Conservation (phyloP, 2,888 invertebrate genomes). For the Drosophila kanekoi region DNA sequence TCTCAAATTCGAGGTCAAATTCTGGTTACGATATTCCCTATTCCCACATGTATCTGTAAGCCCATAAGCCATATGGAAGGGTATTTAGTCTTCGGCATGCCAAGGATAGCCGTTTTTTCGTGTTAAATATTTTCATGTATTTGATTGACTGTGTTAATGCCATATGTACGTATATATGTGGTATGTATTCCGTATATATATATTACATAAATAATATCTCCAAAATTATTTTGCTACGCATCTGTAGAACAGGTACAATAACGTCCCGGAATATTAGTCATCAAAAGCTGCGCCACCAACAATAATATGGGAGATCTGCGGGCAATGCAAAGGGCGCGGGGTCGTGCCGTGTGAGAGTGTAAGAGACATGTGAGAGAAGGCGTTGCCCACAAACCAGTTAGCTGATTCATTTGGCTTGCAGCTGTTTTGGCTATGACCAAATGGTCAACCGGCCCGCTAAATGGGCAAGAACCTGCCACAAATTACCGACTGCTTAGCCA, state of each 20-base stretch:
- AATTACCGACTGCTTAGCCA: conserved; percentile 2
- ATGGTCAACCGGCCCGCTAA: conserved; percentile 14
- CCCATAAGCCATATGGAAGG: too few relatives aligned
- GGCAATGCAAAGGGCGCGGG: conserved; percentile 17
- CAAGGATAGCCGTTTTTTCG: background rate
- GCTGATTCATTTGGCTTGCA: conserved; percentile 42
- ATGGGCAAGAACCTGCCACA: conserved; percentile 30
- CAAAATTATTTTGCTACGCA: background rate
- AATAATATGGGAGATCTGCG: background rate
- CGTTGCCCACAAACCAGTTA: conserved; percentile 39
- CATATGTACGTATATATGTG: background rate
- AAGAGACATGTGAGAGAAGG: conserved; percentile 14
- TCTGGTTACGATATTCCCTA: too few relatives aligned
- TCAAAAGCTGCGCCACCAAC: conserved; percentile 1
- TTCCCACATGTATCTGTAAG: background rate
- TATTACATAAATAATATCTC: conserved; percentile 4
- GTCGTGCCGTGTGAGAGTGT: background rate
- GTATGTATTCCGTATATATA: too few relatives aligned
- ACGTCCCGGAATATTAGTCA: conserved; percentile 20
- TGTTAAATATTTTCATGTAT: conserved; percentile 12
- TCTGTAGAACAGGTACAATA: background rate
- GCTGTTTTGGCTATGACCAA: conserved; percentile 30
- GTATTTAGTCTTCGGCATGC: background rate
- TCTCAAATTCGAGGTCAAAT: too few relatives aligned
- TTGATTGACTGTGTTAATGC: conserved; percentile 22